Evolutionary conservation across 2,888 invertebrate genomes (phyloP).

Genomic region (Salticus scenicus): DNA sequence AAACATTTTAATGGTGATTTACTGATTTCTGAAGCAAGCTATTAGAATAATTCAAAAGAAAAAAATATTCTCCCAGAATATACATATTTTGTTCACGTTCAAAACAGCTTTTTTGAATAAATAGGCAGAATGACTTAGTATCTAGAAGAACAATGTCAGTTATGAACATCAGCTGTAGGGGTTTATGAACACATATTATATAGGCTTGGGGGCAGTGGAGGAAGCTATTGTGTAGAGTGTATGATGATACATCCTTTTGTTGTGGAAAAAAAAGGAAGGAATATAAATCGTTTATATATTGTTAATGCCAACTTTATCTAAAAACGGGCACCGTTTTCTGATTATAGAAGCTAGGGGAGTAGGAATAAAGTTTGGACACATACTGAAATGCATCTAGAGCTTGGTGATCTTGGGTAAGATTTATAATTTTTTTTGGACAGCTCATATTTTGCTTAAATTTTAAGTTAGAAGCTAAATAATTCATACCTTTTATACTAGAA

Average conservation of each 20-base stretch:
- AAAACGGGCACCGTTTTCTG: conserved; percentile 9
- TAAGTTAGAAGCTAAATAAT: too few relatives aligned
- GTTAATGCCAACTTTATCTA: conserved; percentile 55
- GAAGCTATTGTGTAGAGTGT: conserved; percentile 22
- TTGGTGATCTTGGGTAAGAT: too few relatives aligned
- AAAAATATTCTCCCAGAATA: neutral
- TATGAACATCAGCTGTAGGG: conserved; percentile 67
- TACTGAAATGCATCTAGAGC: too few relatives aligned
- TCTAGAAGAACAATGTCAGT: conserved; percentile 51
- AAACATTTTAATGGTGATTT: neutral
- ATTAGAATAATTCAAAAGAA: neutral
- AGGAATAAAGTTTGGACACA: neutral
- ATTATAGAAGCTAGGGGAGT: neutral
- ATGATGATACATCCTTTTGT: conserved; percentile 51
- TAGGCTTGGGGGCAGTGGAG: conserved; percentile 27
- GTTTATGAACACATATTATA: conserved; percentile 50
- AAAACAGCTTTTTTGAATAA: conserved; percentile 41
- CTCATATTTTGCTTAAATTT: too few relatives aligned
- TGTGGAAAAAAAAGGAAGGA: neutral
- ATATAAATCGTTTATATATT: conserved; percentile 48
- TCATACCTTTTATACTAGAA: too few relatives aligned
- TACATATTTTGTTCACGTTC: conserved; percentile 26
- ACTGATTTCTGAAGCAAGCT: neutral
- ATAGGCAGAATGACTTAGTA: conserved; percentile 27
- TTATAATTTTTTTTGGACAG: too few relatives aligned